phyloP scores from a whole-genome alignment of 2,888 invertebrate genomes.

The Cephus runcator region DNA sequence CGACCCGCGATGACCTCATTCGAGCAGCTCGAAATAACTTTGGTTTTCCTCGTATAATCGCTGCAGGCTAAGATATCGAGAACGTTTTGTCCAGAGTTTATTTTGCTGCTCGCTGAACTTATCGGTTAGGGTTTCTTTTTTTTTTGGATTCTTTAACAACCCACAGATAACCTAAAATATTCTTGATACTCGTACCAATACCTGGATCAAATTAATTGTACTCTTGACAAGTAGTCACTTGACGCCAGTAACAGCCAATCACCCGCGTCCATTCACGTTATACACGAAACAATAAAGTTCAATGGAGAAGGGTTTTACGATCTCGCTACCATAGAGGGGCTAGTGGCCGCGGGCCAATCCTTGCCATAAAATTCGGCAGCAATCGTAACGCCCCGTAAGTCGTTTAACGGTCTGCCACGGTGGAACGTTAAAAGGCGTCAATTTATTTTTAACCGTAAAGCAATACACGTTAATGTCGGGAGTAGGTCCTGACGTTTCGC shows the following conservation, averaged over 20 bases:
- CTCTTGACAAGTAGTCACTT: neutral
- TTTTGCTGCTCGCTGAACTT: neutral
- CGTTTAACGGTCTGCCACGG: slow-evolving; percentile 4
- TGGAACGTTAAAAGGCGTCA: slow-evolving; percentile 1
- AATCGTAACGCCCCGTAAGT: slow-evolving; percentile 6
- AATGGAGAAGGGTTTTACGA: slow-evolving; percentile 3
- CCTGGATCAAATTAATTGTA: neutral
- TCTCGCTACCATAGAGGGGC: neutral
- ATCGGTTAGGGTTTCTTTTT: neutral
- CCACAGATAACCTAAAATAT: neutral
- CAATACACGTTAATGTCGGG: neutral
- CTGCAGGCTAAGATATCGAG: neutral
- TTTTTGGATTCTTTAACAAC: neutral
- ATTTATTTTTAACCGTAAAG: slow-evolving; percentile 3
- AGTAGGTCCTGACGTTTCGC: neutral
- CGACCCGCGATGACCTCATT: slow-evolving; percentile 57
- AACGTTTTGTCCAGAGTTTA: neutral
- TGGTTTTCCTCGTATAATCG: slow-evolving; percentile 33
- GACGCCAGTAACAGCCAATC: neutral
- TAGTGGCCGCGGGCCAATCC: slow-evolving; percentile 18
- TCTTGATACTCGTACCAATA: neutral
- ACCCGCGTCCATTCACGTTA: neutral
- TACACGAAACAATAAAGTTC: slow-evolving; percentile 10
- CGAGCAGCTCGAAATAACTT: slow-evolving; percentile 51
- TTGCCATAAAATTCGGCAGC: slow-evolving; percentile 8